A percentile compares a stretch with the other conserved stretches of the same genome.
These are phyloP conservation scores for Mus musculus DNA, from an alignment of 2,113 vertebrate genomes.

Conservation along the genomic window GRCm39 chr14:9987001-9987500, in stretches of 20 bases:
- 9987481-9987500: neutral
- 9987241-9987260: neutral
- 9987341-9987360: neutral
- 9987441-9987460: neutral
- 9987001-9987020: neutral
- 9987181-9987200: neutral
- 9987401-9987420: too few relatives aligned
- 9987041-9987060: neutral
- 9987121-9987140: neutral
- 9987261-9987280: neutral
- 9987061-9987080: constrained; percentile 26
- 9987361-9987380: neutral
- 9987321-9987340: neutral
- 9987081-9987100: constrained; percentile 14
- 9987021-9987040: neutral
- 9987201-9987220: neutral
- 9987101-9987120: neutral
- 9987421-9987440: neutral
- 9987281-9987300: neutral
- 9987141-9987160: neutral
- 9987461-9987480: neutral
- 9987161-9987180: constrained; percentile 13
- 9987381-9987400: neutral
- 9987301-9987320: neutral
- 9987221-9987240: neutral